Evolutionary conservation across 2,797 vertebrate species (phyloP), one percentile per base, ranked within the genome.

Genomic region (Potorous gilbertii): DNA sequence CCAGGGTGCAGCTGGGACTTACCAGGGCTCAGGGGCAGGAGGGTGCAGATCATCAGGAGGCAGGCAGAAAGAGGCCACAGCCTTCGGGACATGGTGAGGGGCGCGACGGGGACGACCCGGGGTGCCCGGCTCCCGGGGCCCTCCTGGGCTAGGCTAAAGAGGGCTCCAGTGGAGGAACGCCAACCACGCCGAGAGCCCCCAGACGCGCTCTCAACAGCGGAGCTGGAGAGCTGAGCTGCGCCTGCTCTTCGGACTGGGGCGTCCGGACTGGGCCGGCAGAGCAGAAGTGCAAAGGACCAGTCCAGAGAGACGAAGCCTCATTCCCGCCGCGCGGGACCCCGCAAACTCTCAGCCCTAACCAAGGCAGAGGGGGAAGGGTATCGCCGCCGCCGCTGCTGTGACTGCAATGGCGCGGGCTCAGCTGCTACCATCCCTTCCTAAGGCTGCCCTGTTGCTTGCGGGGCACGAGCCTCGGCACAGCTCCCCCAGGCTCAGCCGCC

Each of bases 11-110:
- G 66, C 66, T 81, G 91, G 57, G 55, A 93, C 98, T 98, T 97
- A 98, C 98, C 98, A 98, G 97, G 18, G 55, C 97, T 90, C 91
- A 62, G 2, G 56, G 96, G 97, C 56, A 95, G n/a, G 0, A 98
- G 94, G 29, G 95, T 91, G 95, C 97, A 98, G 91, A 98, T 93
- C 93, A 46, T 95, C 6, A 98, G 93, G 9, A 98, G 96, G 95
- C 97, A 96, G 90, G 95, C 96, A 89, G n/a, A 96, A 50, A 96
- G 91, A 74, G 92, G 92, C 95, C 95, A 95, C n/a, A 57, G 56
- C 94, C 95, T 95, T 95, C 96, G 96, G 57, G 92, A 96, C 97
- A 98, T 97, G 96, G 59, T 91, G 54, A 90, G 92, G 55, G 55
- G 46, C 90, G 92, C 94, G 90, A 92, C 92, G 94, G 56, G 66